These are phyloP conservation scores for Rattus norvegicus DNA, from an alignment of 2,113 vertebrate species.

Conservation along the genomic window DNA sequence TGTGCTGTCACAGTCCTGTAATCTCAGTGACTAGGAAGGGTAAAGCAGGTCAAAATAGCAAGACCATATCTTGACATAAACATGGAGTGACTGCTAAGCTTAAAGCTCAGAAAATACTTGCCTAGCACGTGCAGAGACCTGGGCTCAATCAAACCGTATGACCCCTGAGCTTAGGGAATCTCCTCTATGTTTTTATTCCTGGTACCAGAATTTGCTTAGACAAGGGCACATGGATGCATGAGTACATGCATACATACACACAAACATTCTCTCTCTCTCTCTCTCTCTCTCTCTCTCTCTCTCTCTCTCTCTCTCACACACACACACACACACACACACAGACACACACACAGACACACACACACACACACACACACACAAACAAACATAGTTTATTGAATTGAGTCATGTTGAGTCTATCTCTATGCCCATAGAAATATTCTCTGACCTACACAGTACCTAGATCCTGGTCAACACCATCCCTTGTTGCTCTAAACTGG, in stretches of 20 bases:
- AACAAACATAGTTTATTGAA: neutral
- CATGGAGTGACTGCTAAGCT: neutral
- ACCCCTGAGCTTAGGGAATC: neutral
- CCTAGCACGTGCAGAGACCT: neutral
- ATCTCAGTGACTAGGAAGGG: no score
- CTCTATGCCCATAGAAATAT: neutral
- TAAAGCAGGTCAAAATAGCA: neutral
- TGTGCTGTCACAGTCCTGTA: no score
- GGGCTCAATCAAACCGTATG: neutral
- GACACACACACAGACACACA: neutral
- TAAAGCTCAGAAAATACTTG: neutral
- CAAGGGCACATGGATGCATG: rapidly evolving
- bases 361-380: neutral
- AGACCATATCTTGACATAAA: neutral
- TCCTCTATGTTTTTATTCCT: neutral
- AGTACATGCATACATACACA: no score
- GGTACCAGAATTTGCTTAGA: neutral
- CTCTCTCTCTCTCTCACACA: no score
- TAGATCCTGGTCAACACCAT: neutral
- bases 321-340: rapidly evolving
- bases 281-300: no score
- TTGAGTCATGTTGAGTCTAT: neutral
- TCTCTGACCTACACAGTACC: neutral
- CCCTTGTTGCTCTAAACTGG: rapidly evolving
- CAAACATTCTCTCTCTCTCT: no score